Conservation (phyloP, 1,140 invertebrate genomes). For the Temnothorax curvispinosus region DNA sequence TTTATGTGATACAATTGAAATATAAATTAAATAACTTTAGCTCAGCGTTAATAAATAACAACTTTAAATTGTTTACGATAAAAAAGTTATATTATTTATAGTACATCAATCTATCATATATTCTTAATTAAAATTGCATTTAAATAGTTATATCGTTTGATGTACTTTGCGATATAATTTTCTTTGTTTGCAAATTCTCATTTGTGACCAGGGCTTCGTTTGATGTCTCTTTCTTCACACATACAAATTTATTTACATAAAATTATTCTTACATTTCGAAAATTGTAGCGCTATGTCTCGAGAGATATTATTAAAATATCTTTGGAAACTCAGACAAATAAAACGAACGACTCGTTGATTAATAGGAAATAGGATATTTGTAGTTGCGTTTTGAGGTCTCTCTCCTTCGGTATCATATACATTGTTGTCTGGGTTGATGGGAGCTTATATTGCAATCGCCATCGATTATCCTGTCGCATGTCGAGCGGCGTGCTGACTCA, state of each 20-base stretch:
- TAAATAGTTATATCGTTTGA: not conserved
- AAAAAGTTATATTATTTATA: not conserved
- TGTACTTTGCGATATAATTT: not conserved
- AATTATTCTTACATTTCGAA: not conserved
- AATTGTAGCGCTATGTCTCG: not conserved
- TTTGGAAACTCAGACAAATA: not conserved
- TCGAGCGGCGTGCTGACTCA: slow-evolving; percentile 6
- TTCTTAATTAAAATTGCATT: not conserved
- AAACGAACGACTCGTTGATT: not conserved
- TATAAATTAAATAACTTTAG: slow-evolving; percentile 2
- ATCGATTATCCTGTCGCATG: slow-evolving; percentile 51
- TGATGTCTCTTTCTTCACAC: not conserved
- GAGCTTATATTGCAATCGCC: slow-evolving; percentile 30
- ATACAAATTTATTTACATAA: slow-evolving; percentile 2
- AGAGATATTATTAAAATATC: not conserved
- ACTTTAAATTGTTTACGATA: not conserved
- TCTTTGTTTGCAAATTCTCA: not conserved
- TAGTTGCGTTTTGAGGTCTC: not conserved
- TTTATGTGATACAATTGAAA: not conserved
- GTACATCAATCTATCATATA: not conserved
- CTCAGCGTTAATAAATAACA: not conserved
- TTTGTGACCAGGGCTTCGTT: not conserved
- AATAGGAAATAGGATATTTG: not conserved
- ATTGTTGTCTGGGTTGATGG: slow-evolving; percentile 17
- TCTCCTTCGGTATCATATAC: not conserved